These are phyloP conservation scores for Trichonephila clavata DNA, from an alignment of 1,140 invertebrate species.

Conservation along the genomic window DNA sequence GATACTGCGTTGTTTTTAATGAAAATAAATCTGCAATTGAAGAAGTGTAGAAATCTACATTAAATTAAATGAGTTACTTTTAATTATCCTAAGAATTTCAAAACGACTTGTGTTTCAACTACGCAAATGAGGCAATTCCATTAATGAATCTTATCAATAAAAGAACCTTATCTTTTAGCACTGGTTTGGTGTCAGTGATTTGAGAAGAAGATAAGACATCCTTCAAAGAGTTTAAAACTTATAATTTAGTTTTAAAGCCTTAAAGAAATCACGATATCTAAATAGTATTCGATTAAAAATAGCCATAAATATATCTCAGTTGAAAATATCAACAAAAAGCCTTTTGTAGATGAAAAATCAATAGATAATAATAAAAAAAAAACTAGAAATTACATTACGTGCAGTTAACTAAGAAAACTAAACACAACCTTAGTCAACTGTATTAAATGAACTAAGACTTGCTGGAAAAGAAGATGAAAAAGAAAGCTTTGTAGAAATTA, in stretches of 20 bases:
- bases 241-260: conserved; percentile 3
- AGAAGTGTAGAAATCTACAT: no score
- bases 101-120: no score
- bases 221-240: background rate
- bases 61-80: no score
- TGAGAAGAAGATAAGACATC: background rate
- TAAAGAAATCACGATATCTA: background rate
- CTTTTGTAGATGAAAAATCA: background rate
- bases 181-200: no score
- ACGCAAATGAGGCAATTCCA: no score
- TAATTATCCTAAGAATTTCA: no score
- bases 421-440: background rate
- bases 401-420: background rate
- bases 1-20: no score
- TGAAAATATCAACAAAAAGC: background rate
- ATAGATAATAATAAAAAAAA: conserved; percentile 4
- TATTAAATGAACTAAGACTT: background rate
- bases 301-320: background rate
- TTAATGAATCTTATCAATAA: no score
- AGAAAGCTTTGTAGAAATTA: conserved; percentile 52
- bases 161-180: no score
- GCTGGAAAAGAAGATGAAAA: background rate
- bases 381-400: conserved; percentile 4
- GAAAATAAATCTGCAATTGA: no score
- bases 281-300: background rate